A percentile compares a stretch with the other conserved stretches of the same genome.
phyloP scores from a whole-genome alignment of 2,888 invertebrate genomes.

The Rotaria sp. region DNA sequence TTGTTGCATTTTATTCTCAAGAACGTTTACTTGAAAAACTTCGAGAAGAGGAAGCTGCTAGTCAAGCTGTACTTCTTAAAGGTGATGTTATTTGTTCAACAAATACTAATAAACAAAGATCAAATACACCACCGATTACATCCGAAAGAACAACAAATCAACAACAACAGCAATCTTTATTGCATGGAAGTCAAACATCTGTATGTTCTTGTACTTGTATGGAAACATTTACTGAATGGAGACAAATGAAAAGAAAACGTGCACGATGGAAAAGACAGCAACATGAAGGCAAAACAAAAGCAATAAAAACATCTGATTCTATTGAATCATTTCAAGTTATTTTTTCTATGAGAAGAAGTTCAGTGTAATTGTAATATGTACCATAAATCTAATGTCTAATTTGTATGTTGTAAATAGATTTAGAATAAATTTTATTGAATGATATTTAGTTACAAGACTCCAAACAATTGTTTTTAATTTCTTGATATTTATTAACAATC shows the following conservation, averaged over 20 bases:
- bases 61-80: conserved; percentile 85
- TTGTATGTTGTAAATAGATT: too few relatives aligned
- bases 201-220: conserved; percentile 11
- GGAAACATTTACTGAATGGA: background rate
- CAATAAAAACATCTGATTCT: background rate
- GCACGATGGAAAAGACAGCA: background rate
- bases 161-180: background rate
- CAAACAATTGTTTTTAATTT: too few relatives aligned
- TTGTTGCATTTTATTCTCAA: conserved; percentile 95
- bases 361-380: background rate
- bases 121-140: background rate
- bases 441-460: too few relatives aligned
- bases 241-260: background rate
- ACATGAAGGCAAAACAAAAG: background rate
- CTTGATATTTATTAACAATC: too few relatives aligned
- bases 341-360: background rate
- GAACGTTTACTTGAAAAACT: conserved; percentile 90
- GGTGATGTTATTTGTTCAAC: conserved; percentile 62
- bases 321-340: background rate
- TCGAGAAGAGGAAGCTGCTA: conserved; percentile 76
- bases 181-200: background rate
- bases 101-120: background rate
- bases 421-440: too few relatives aligned
- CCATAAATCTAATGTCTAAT: too few relatives aligned
- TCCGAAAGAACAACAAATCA: background rate